Percentiles rank a stretch among this genome's conserved stretches.
Conservation (phyloP, 2,113 vertebrate species). For the Pelobates fuscus region DNA sequence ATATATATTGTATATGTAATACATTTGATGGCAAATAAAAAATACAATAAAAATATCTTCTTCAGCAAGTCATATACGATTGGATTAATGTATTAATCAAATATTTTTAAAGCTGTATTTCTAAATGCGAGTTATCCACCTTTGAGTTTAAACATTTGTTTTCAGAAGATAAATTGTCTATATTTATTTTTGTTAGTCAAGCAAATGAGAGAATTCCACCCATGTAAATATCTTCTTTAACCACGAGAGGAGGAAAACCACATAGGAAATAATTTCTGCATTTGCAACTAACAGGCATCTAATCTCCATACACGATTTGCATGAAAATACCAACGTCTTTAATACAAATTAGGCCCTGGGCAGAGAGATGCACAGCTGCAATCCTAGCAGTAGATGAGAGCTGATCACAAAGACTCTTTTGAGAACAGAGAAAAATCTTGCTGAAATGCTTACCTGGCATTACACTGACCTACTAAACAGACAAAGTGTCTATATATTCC, state of each 20-base stretch:
- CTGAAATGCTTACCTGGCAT: background rate
- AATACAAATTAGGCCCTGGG: conserved; percentile 29
- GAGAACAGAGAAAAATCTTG: background rate
- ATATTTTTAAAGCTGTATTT: no score
- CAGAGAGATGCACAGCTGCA: conserved; percentile 32
- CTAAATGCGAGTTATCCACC: no score
- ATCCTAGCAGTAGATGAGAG: conserved; percentile 8
- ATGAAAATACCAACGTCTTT: conserved; percentile 34
- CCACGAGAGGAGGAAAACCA: background rate
- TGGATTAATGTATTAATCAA: no score
- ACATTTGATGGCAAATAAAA: no score
- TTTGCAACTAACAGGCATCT: conserved; percentile 14
- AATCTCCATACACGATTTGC: conserved; percentile 22
- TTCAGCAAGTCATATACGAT: no score
- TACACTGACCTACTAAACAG: background rate
- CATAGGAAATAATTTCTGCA: conserved; percentile 12
- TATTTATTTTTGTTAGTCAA: background rate
- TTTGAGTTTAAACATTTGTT: no score
- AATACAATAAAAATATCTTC: no score
- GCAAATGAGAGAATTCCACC: background rate
- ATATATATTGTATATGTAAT: no score
- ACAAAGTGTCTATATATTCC: no score
- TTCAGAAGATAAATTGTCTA: no score
- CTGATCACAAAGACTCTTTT: conserved; percentile 24
- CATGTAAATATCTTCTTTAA: conserved; percentile 3